Evolutionary conservation across 2,888 invertebrate species (phyloP).

Genomic region (Chloroclystis v-ata): DNA sequence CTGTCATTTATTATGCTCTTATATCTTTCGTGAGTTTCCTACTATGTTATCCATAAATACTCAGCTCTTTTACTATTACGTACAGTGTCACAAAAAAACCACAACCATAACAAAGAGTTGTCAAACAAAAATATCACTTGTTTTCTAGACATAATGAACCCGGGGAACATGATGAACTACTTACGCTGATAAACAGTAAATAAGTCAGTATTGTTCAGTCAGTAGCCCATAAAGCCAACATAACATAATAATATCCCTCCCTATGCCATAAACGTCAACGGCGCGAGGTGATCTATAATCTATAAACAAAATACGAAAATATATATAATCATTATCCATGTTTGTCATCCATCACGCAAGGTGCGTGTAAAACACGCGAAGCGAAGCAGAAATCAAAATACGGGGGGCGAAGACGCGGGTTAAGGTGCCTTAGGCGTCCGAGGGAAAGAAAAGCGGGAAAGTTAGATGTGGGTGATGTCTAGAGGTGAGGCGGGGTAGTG

Average conservation of each 20-base stretch:
- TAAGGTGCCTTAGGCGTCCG: conserved; percentile 36
- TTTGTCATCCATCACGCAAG: conserved; percentile 46
- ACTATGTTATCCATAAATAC: background rate
- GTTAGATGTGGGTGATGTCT: conserved; percentile 57
- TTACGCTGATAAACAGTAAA: background rate
- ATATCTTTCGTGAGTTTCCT: background rate
- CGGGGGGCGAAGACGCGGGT: conserved; percentile 33
- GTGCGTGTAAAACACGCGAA: conserved; percentile 29
- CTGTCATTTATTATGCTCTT: conserved; percentile 3
- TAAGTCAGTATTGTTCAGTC: conserved; percentile 1
- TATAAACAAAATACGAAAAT: conserved; percentile 15
- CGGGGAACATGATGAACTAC: no score
- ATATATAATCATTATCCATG: conserved; percentile 27
- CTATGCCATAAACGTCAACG: conserved; percentile 24
- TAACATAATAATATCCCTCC: conserved; percentile 19
- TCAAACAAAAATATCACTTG: no score
- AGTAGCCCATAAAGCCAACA: conserved; percentile 11
- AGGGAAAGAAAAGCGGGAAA: conserved; percentile 71
- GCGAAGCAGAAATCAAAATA: conserved; percentile 43
- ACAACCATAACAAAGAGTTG: no score
- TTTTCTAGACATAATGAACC: no score
- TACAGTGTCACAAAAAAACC: no score
- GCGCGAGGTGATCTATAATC: conserved; percentile 20
- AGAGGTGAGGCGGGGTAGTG: conserved; percentile 51
- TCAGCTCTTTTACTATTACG: background rate